Conservation (phyloP, 2,888 invertebrate genomes). For the Archaeoteleia sp. region DNA sequence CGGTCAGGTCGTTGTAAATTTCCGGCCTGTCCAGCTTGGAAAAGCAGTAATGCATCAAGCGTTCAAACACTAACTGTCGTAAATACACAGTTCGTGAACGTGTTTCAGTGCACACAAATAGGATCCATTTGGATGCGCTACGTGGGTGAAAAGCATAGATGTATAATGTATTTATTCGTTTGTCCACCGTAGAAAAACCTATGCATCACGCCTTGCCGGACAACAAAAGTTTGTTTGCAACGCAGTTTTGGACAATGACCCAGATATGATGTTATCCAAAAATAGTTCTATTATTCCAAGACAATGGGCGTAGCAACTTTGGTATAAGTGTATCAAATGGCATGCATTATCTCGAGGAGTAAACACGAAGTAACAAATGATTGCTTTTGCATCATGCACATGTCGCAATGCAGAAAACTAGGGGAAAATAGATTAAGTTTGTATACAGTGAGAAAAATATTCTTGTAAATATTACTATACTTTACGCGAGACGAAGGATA, state of each 20-base stretch:
- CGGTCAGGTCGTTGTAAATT: conserved; percentile 38
- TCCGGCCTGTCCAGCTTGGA: conserved; percentile 39
- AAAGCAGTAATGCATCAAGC: conserved; percentile 50
- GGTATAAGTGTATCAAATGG: conserved; percentile 24
- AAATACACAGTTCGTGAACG: conserved; percentile 50
- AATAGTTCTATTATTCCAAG: conserved; percentile 27
- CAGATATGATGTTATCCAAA: conserved; percentile 25
- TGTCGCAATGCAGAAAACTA: no score
- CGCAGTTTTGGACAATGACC: conserved; percentile 43
- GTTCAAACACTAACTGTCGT: conserved; percentile 49
- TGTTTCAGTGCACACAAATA: conserved; percentile 41
- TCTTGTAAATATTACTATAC: no score
- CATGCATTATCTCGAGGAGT: conserved; percentile 19
- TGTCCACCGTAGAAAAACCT: conserved; percentile 38
- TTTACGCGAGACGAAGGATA: no score
- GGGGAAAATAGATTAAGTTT: no score
- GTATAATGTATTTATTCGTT: conserved; percentile 53
- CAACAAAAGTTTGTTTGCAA: conserved; percentile 52
- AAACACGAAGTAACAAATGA: no score
- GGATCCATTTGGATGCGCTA: conserved; percentile 45
- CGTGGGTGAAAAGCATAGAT: conserved; percentile 46
- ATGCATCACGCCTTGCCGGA: conserved; percentile 35
- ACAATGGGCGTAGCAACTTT: conserved; percentile 29
- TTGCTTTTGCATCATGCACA: no score
- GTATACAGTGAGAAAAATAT: no score